Evolutionary conservation across 2,113 vertebrate species (phyloP).

Genomic region (Seriola dumerili): DNA sequence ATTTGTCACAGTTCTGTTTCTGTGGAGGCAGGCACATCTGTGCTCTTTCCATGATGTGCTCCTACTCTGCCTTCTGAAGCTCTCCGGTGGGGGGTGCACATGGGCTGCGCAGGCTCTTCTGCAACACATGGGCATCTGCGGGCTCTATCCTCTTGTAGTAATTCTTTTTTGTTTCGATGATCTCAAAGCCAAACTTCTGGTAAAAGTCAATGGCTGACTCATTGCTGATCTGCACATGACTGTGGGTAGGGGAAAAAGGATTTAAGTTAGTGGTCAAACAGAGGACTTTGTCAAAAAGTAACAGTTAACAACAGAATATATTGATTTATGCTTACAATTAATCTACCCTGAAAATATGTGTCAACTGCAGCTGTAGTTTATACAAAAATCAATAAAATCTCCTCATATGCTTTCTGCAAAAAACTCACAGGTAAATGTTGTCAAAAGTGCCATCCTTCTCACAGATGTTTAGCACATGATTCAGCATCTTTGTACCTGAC

Average conservation of each 20-base stretch:
- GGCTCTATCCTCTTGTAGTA: constrained; percentile 99
- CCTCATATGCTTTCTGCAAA: not conserved
- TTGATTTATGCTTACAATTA: not conserved
- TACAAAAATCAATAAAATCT: not conserved
- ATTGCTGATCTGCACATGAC: constrained; percentile 99
- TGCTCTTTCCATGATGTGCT: constrained; percentile 66
- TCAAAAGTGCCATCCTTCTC: constrained; percentile 99
- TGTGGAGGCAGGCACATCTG: constrained; percentile 76
- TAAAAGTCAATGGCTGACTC: constrained; percentile 99
- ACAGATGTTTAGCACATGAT: constrained; percentile 99
- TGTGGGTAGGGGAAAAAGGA: constrained; percentile 61
- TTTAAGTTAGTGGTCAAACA: not conserved
- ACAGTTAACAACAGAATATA: not conserved
- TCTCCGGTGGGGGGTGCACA: constrained; percentile 89
- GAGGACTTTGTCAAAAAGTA: not conserved
- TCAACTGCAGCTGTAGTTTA: not conserved
- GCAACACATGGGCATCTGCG: constrained; percentile 97
- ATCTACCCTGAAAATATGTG: not conserved
- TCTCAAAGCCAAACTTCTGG: constrained; percentile 99
- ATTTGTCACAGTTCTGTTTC: constrained; percentile 86
- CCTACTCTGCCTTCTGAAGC: constrained; percentile 90
- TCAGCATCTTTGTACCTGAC: constrained; percentile 99
- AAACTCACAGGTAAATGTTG: constrained; percentile 99
- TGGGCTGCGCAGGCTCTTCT: constrained; percentile 95
- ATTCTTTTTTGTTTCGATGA: constrained; percentile 99